phyloP scores from a whole-genome alignment of 2,113 vertebrate species.

The Desmodus rotundus region DNA sequence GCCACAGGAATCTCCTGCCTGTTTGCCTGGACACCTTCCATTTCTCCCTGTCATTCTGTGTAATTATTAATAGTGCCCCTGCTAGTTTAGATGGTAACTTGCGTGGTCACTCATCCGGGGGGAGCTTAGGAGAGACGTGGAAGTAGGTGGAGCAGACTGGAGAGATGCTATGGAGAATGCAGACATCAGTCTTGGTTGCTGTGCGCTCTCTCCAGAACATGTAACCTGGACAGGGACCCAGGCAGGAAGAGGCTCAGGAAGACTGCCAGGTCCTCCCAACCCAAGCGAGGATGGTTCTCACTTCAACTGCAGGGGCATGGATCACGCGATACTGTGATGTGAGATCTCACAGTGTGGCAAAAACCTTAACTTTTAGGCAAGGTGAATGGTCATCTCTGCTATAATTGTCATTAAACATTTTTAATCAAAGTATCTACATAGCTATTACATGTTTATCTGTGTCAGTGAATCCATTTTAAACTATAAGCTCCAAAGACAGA shows the following conservation, averaged over 20 bases:
- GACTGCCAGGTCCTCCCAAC: neutral
- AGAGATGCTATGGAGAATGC: accelerated
- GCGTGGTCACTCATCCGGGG: accelerated
- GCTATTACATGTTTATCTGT: neutral
- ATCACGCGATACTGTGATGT: neutral
- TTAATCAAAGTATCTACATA: neutral
- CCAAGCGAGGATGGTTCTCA: neutral
- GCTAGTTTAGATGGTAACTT: neutral
- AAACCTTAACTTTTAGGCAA: neutral
- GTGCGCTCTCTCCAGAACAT: neutral
- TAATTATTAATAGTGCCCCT: too few species aligned
- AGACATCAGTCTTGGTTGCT: accelerated
- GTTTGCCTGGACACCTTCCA: neutral
- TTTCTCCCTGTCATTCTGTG: neutral
- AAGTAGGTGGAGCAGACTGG: accelerated
- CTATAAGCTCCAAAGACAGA: neutral
- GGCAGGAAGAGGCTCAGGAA: accelerated
- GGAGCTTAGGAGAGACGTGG: neutral
- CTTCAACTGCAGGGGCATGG: neutral
- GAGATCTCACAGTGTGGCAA: neutral
- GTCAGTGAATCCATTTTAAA: neutral
- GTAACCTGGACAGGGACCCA: neutral
- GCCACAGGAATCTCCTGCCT: neutral
- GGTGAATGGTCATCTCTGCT: neutral
- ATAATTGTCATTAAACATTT: neutral